Evolutionary conservation across 2,113 vertebrate genomes (phyloP), one percentile per base, ranked within the genome.

Genomic region (Callipepla squamata): DNA sequence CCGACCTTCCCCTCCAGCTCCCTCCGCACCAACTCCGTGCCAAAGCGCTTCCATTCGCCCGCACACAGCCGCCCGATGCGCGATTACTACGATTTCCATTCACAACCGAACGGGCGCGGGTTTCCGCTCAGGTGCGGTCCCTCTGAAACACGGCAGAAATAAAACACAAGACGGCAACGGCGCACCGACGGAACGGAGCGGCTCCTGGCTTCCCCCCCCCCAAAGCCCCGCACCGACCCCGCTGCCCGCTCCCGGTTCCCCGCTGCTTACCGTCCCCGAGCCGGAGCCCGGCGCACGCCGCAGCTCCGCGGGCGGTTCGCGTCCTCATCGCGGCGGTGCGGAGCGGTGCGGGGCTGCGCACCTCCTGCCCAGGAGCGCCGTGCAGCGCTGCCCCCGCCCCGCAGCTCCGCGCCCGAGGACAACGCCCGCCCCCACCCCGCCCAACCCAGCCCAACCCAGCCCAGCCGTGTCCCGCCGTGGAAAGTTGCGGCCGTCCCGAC

Each of bases 251-350:
- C 47, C 20, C 32, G 15, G 63, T 30, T 19, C 8, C 36, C 32
- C 44, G 8, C 28, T 13, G 13, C n/a, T 96, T 91, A 96, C 96
- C 97, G 36, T 92, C 58, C 76, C 96, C 83, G 81, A 62, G 81
- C 36, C 91, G 38, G 86, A 80, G 89, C 80, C 83, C 85, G 69
- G 94, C 44, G 63, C 92, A 77, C 93, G 95, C 87, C 85, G 91
- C 94, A 42, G 92, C 82, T 90, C 69, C 82, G 77, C 67, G 26
- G 57, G 32, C 26, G 23, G 22, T 61, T 23, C 66, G 10, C 20
- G 72, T 85, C 72, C 91, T 42, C 91, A 89, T 93, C 42, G n/a
- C 40, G 69, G 87, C 72, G 51, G 59, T n/a, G 28, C 53, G 53
- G 53, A 30, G 53, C 53, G 74, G 90, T 62, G 57, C 86, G 25